Evolutionary conservation across 2,888 invertebrate genomes (phyloP).

Genomic region (Tillus elongatus): DNA sequence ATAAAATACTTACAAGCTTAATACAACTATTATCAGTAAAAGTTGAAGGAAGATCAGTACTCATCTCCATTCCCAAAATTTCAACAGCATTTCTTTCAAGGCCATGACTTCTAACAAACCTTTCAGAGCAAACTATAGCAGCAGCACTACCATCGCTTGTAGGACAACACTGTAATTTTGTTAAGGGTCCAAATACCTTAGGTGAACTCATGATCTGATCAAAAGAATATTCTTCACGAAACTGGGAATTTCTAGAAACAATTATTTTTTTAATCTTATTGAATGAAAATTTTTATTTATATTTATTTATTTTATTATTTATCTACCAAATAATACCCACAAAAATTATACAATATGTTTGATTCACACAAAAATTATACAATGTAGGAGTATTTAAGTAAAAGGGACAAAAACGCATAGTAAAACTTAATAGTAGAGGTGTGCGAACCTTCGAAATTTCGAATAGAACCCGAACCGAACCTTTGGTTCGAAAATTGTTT

Average conservation of each 20-base stretch:
- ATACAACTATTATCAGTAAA: slow-evolving; percentile 76
- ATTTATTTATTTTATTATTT: too few species aligned
- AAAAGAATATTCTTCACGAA: slow-evolving; percentile 80
- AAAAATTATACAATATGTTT: too few species aligned
- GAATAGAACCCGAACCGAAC: too few species aligned
- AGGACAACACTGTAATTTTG: slow-evolving; percentile 95
- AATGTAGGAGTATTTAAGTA: too few species aligned
- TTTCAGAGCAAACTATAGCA: slow-evolving; percentile 82
- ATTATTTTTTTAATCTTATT: too few species aligned
- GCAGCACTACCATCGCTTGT: slow-evolving; percentile 98
- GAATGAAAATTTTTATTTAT: too few species aligned
- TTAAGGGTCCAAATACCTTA: slow-evolving; percentile 83
- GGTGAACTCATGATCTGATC: slow-evolving; percentile 85
- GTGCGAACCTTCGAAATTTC: too few species aligned
- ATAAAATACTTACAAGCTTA: slow-evolving; percentile 52
- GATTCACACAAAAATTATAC: too few species aligned
- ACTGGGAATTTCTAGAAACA: slow-evolving; percentile 71
- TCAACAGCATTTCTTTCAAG: slow-evolving; percentile 85
- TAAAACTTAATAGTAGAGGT: too few species aligned
- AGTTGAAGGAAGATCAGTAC: slow-evolving; percentile 79
- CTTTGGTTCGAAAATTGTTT: too few species aligned
- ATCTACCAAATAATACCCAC: too few species aligned
- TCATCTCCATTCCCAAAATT: slow-evolving; percentile 95
- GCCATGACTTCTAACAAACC: slow-evolving; percentile 75
- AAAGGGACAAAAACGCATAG: too few species aligned